Conservation (phyloP, 2,888 invertebrate species). For the Lasioglossum zephyrum region DNA sequence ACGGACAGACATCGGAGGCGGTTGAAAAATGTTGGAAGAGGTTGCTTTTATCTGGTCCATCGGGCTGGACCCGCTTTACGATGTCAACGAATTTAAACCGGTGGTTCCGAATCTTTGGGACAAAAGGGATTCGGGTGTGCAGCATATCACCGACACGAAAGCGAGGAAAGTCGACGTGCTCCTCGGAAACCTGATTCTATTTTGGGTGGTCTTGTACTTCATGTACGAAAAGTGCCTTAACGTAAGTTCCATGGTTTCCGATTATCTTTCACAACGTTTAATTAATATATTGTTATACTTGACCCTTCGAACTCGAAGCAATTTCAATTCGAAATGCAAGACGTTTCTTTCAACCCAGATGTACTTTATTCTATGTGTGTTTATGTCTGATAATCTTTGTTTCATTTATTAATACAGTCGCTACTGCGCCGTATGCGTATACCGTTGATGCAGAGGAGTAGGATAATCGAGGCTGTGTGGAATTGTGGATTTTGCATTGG, state of each 20-base stretch:
- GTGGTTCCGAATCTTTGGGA: slow-evolving; percentile 60
- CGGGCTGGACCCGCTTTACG: slow-evolving; percentile 62
- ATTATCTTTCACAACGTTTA: no score
- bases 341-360: no score
- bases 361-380: neutral
- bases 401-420: slow-evolving; percentile 63
- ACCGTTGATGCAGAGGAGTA: slow-evolving; percentile 68
- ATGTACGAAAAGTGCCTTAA: slow-evolving; percentile 73
- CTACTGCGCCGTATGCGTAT: slow-evolving; percentile 73
- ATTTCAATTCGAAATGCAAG: no score
- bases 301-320: no score
- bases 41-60: slow-evolving; percentile 57
- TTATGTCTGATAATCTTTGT: slow-evolving; percentile 16
- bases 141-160: slow-evolving; percentile 41
- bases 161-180: slow-evolving; percentile 57
- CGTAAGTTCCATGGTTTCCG: slow-evolving; percentile 59
- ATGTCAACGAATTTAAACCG: slow-evolving; percentile 61
- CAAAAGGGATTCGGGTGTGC: slow-evolving; percentile 37
- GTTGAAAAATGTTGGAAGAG: slow-evolving; percentile 62
- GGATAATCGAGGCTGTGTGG: slow-evolving; percentile 74
- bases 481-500: slow-evolving; percentile 72
- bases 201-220: slow-evolving; percentile 70
- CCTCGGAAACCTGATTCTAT: slow-evolving; percentile 64
- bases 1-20: neutral
- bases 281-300: neutral